Evolutionary conservation across 30 jellyfish, hydroid and myxozoan genomes (phyloP), one percentile per base, ranked within the genome.

Genomic region (Hydractinia echinata): DNA sequence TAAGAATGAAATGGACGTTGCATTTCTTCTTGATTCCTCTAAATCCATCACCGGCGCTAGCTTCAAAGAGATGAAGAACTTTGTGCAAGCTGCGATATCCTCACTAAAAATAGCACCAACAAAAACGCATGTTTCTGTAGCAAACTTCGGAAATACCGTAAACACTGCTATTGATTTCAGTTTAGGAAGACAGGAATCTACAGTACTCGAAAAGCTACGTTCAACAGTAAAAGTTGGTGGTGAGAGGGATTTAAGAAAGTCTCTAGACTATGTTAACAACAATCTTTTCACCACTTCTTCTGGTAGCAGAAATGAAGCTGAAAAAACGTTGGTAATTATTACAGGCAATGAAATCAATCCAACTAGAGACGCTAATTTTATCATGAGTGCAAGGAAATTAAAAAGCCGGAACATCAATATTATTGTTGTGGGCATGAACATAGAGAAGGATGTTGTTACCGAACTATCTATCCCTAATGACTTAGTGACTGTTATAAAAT

Each of bases 301-400:
- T 48, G 55, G 66, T 11, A 76, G 69, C 7, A 66, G 89, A 72
- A 39, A 77, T 0, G 83, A 44, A 39, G 81, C 85, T 4, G 83
- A 84, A 51, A 84, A 68, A 72, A 76, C 81, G 39, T 52, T 89
- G 15, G 77, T 89, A 16, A 73, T 89, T 15, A 55, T 89, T 69
- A 79, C 89, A 68, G 84, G 88, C 8, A 93, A 93, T 14, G 81
- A 89, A 71, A 81, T 62, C 67, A 77, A 86, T 67, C 83, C 72
- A 51, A 85, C 79, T 54, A 81, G 72, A 0, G 87, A 83, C 16
- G 88, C 84, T 15, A 84, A 76, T 7, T 60, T 83, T 58, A 83
- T 84, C 15, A 70, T 66, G 49, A 86, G 53, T 1, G 87, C 89
- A 8, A 84, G 72, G 7, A 74, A 69, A 16, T 73, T 89, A 54